Evolutionary conservation across 2,888 invertebrate species (phyloP).

Genomic region (Cetonia aurata): DNA sequence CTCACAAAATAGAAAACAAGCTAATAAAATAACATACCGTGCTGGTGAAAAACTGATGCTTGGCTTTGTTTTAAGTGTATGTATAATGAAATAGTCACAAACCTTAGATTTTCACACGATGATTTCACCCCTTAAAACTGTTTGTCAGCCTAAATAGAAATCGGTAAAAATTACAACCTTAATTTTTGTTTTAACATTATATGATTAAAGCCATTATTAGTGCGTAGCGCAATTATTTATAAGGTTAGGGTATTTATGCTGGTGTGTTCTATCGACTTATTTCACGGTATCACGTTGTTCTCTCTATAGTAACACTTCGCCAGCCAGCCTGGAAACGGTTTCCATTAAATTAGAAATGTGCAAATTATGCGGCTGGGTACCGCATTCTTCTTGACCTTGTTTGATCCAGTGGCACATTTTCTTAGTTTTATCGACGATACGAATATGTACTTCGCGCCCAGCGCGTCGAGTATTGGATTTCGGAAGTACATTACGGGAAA

Average conservation of each 20-base stretch:
- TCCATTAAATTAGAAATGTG: slow-evolving; percentile 34
- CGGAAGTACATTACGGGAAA: background rate
- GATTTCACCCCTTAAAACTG: too few species aligned
- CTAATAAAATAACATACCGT: too few species aligned
- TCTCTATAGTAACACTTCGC: slow-evolving; percentile 3
- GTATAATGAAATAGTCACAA: too few species aligned
- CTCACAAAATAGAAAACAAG: too few species aligned
- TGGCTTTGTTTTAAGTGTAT: too few species aligned
- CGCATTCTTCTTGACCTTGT: slow-evolving; percentile 28
- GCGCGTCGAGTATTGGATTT: background rate
- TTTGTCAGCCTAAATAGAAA: too few species aligned
- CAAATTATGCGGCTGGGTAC: slow-evolving; percentile 32
- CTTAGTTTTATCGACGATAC: slow-evolving; percentile 3
- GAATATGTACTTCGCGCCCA: slow-evolving; percentile 3
- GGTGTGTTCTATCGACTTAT: slow-evolving; percentile 13
- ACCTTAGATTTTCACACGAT: too few species aligned
- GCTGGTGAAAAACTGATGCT: too few species aligned
- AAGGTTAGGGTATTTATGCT: background rate
- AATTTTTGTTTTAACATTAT: background rate
- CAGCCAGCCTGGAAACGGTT: background rate
- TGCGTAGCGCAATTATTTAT: background rate
- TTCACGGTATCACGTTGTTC: slow-evolving; percentile 21
- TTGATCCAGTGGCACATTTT: slow-evolving; percentile 25
- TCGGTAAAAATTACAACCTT: too few species aligned
- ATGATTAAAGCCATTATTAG: background rate